phyloP scores from a whole-genome alignment of 2,888 invertebrate species.

The Chrysopilus asiliformis region DNA sequence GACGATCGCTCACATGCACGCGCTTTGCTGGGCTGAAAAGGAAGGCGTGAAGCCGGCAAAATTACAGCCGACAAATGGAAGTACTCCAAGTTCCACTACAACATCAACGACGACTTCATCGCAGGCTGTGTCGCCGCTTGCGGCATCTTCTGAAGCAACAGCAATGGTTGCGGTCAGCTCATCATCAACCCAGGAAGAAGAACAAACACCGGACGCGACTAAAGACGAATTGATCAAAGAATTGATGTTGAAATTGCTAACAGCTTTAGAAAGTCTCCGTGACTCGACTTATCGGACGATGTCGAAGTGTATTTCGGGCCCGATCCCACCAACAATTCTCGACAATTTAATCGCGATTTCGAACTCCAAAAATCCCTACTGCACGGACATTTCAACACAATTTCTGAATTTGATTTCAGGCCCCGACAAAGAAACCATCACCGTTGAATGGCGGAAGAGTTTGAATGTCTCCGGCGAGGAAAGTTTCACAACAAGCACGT shows the following conservation, averaged over 20 bases:
- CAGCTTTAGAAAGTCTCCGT: conserved; percentile 25
- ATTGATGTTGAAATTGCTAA: conserved; percentile 26
- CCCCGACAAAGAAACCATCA: conserved; percentile 32
- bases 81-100: conserved; percentile 14
- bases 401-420: conserved; percentile 31
- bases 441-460: conserved; percentile 33
- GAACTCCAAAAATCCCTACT: conserved; percentile 28
- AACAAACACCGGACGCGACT: conserved; percentile 9
- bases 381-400: conserved; percentile 28
- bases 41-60: conserved; percentile 26
- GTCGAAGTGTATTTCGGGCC: conserved; percentile 27
- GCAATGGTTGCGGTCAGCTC: background rate
- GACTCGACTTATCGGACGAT: conserved; percentile 29
- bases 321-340: conserved; percentile 26
- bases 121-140: no score
- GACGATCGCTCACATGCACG: conserved; percentile 32
- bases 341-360: conserved; percentile 31
- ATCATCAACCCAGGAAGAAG: conserved; percentile 6
- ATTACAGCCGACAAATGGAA: conserved; percentile 17
- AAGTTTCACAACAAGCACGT: conserved; percentile 25
- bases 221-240: conserved; percentile 23
- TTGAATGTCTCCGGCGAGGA: conserved; percentile 26
- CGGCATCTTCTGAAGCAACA: conserved; percentile 18
- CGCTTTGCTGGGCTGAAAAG: conserved; percentile 30
- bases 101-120: conserved; percentile 14